Conservation (phyloP, 2,797 vertebrate genomes). For the Eulemur rubriventer region DNA sequence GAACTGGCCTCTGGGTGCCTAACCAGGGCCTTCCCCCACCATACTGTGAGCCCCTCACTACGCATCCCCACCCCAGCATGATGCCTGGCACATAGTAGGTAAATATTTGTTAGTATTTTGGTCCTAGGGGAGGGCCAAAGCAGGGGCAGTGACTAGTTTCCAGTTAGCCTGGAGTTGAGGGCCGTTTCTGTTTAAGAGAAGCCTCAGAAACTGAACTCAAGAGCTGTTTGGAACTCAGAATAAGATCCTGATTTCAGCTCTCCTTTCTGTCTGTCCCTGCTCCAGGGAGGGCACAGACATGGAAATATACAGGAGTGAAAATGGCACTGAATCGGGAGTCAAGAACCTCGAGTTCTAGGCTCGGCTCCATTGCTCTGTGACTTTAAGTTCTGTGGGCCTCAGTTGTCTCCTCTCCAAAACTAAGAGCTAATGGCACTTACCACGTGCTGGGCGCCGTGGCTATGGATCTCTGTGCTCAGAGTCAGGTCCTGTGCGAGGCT, state of each 20-base stretch:
- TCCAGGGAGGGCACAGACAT: neutral
- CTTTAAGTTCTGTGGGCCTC: neutral
- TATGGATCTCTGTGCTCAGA: neutral
- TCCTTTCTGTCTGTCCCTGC: neutral
- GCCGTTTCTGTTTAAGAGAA: neutral
- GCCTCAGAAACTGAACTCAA: neutral
- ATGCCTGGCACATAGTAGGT: neutral
- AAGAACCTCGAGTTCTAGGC: neutral
- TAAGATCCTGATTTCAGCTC: neutral
- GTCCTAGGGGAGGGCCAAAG: neutral
- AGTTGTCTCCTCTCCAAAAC: neutral
- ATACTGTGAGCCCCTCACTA: neutral
- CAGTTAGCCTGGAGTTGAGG: neutral
- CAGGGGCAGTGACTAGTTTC: neutral
- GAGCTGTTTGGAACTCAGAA: neutral
- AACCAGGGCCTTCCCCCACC: neutral
- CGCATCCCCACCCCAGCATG: no score
- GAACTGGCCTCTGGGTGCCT: neutral
- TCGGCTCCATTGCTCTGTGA: neutral
- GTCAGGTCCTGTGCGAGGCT: neutral
- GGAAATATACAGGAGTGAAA: neutral
- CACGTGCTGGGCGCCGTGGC: rapidly evolving
- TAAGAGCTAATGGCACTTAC: neutral
- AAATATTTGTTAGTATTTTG: neutral
- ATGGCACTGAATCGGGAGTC: neutral